phyloP scores from a whole-genome alignment of 2,113 vertebrate species.

The Odocoileus virginianus region DNA sequence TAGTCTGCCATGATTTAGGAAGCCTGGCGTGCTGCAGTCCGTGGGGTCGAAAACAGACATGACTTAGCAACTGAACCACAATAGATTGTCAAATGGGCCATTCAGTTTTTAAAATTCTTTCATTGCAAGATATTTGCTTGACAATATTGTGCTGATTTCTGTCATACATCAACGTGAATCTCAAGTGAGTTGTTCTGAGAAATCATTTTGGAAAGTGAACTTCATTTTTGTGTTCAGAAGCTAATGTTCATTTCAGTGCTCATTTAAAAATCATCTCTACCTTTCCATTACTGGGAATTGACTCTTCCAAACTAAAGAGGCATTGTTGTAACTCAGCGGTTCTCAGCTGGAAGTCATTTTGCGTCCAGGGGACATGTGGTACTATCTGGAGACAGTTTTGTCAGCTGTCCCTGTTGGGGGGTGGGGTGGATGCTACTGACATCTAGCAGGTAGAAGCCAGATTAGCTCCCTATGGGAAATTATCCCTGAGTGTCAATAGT shows the following conservation, averaged over 20 bases:
- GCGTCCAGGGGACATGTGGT: background rate
- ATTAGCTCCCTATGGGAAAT: too few species aligned
- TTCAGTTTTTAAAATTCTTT: rapidly evolving
- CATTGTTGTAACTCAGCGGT: background rate
- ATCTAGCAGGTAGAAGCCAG: background rate
- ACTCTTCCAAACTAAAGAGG: background rate
- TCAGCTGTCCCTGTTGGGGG: background rate
- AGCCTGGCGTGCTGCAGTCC: background rate
- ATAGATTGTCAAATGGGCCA: background rate
- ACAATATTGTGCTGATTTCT: background rate
- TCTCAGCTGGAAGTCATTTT: background rate
- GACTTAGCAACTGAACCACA: background rate
- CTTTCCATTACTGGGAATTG: background rate
- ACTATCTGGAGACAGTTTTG: background rate
- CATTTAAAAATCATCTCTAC: background rate
- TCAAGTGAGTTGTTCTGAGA: background rate
- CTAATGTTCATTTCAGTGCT: background rate
- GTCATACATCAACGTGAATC: background rate
- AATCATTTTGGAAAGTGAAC: background rate
- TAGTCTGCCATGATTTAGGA: background rate
- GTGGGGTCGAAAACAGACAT: background rate
- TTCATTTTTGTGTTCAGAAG: background rate
- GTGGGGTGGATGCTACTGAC: background rate
- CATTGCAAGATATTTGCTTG: background rate
- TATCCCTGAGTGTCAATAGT: background rate